Evolutionary conservation across 2,113 vertebrate species (phyloP), one percentile per base, ranked within the genome.

Genomic region (Eurystomus gularis): DNA sequence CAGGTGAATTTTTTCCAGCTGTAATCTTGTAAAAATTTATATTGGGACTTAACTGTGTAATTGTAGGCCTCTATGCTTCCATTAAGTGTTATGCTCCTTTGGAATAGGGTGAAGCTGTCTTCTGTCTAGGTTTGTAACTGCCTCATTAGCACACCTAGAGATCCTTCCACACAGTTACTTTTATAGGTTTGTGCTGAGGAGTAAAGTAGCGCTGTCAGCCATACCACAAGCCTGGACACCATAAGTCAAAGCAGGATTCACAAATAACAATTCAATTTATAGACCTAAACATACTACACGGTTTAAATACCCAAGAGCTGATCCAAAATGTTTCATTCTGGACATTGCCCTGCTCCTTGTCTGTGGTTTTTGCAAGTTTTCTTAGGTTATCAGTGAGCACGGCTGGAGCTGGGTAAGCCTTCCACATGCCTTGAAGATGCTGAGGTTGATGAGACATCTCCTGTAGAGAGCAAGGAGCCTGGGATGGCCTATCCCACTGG

Each of bases 251-350:
- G 49, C 21, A 37, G 57, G 15, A 58, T 89, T 91, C 37, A 31
- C 0, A 0, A 24, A 3, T 57, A 77, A 58, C 6, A 7, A 20
- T 57, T 77, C 35, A 12, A 0, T 75, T 62, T 75, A 37, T 11
- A 26, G 69, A 87, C 48, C 40, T 49, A 19, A 92, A n/a, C 16
- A 10, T 66, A 13, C 16, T 48, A 2, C 0, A 1, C 0, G 0
- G 13, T 51, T 69, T 55, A 46, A 16, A 3, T 46, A 44, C 25
- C 9, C 1, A 2, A 35, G 62, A 75, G 14, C 21, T 2, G 4
- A 37, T 80, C 75, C 42, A 39, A 69, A 83, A 39, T 70, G 8
- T n/a, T 88, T 73, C 3, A 3, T 33, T 64, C 35, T 39, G 57
- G 57, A 54, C 4, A 2, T 90, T 62, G 39, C 35, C 35, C 39